Percentiles rank a stretch among this genome's conserved stretches.
Evolutionary conservation across 2,113 vertebrate species (phyloP).

Genomic region (Tachysurus vachellii): DNA sequence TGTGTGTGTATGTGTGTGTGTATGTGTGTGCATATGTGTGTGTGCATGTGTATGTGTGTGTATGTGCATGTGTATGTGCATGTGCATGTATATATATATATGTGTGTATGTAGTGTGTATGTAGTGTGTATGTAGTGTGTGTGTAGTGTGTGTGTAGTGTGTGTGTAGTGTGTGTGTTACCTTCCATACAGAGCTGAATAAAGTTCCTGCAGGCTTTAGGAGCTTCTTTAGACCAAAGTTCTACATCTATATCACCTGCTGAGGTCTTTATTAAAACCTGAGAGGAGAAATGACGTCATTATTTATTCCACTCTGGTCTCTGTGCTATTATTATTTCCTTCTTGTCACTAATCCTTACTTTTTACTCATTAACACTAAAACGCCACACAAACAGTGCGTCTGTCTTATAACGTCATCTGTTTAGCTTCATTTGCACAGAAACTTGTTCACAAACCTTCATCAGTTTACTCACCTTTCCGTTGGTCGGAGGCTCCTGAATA

Average conservation of each 20-base stretch:
- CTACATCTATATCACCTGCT: slow-evolving; percentile 95
- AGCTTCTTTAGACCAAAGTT: slow-evolving; percentile 96
- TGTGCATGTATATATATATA: background rate
- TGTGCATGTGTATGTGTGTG: background rate
- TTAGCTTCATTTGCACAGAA: background rate
- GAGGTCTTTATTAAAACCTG: slow-evolving; percentile 95
- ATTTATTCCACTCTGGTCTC: background rate
- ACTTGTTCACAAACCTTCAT: background rate
- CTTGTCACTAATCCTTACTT: no score
- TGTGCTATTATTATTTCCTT: background rate
- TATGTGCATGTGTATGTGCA: rapidly evolving
- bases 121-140: no score
- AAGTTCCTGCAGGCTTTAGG: slow-evolving; percentile 97
- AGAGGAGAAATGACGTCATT: slow-evolving; percentile 3
- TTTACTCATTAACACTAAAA: background rate
- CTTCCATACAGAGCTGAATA: slow-evolving; percentile 95
- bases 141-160: no score
- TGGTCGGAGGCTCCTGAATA: slow-evolving; percentile 94
- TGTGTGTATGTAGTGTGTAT: background rate
- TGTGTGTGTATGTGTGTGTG: background rate
- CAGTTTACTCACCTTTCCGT: slow-evolving; percentile 84
- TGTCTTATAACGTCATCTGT: background rate
- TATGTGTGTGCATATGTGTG: background rate
- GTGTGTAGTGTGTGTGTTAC: no score
- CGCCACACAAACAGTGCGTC: background rate